These are phyloP conservation scores for Danio kyathit DNA, from an alignment of 2,797 vertebrate species.

Conservation along the genomic window DNA sequence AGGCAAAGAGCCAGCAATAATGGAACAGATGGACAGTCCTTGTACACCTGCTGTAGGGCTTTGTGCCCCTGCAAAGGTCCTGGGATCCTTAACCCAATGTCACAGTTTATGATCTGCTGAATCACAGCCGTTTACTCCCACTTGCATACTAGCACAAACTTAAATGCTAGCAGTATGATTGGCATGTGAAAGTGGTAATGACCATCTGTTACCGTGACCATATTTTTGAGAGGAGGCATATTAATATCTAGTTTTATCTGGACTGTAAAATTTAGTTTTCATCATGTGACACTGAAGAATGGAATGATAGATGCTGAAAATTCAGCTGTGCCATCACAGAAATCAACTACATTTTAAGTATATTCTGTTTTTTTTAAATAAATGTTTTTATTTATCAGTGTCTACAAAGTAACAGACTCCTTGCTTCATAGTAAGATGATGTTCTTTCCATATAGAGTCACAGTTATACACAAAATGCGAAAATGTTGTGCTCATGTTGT, in stretches of 20 bases:
- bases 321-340: not conserved
- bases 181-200: slow-evolving; percentile 49
- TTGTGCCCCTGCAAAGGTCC: slow-evolving; percentile 58
- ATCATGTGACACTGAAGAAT: slow-evolving; percentile 3
- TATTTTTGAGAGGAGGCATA: slow-evolving; percentile 10
- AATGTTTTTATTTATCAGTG: too few species aligned
- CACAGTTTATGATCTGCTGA: slow-evolving; percentile 55
- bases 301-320: not conserved
- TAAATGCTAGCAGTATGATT: slow-evolving; percentile 35
- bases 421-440: too few species aligned
- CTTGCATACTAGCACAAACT: slow-evolving; percentile 37
- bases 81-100: slow-evolving; percentile 59
- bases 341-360: not conserved
- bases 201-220: slow-evolving; percentile 48
- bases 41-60: slow-evolving; percentile 64
- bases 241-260: slow-evolving; percentile 4
- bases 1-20: slow-evolving; percentile 49
- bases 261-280: not conserved
- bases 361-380: not conserved
- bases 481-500: too few species aligned
- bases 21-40: slow-evolving; percentile 62
- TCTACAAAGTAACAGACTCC: too few species aligned
- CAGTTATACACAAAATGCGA: too few species aligned
- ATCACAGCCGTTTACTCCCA: slow-evolving; percentile 36
- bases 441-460: too few species aligned